Percentiles rank a stretch among this genome's conserved stretches.
These are phyloP conservation scores for Rhagonycha lutea DNA, from an alignment of 2,888 invertebrate genomes.

Conservation along the genomic window DNA sequence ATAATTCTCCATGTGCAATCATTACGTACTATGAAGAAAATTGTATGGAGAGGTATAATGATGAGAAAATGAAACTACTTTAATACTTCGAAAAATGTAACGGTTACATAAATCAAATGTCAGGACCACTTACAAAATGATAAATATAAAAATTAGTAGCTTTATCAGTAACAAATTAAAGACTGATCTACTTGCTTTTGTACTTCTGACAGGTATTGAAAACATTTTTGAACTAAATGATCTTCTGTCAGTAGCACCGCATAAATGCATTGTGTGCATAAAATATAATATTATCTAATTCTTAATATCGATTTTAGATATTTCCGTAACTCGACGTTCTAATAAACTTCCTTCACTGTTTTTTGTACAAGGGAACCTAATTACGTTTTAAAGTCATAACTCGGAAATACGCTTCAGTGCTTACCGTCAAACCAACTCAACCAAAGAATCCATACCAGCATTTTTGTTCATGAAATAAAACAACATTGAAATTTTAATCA, in stretches of 20 bases:
- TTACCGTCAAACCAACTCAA: slow-evolving; percentile 5
- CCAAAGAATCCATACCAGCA: slow-evolving; percentile 3
- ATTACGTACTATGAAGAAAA: background rate
- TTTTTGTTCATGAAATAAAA: background rate
- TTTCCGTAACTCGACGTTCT: background rate
- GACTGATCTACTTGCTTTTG: background rate
- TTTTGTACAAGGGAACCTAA: background rate
- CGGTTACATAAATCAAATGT: background rate
- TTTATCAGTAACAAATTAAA: background rate
- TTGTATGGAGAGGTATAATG: background rate
- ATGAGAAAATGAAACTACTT: background rate
- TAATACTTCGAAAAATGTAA: background rate
- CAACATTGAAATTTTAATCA: background rate
- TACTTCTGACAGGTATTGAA: background rate
- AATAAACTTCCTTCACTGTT: background rate
- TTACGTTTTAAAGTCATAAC: background rate
- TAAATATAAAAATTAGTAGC: background rate
- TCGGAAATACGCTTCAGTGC: slow-evolving; percentile 15
- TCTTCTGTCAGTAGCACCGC: background rate
- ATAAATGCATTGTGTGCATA: background rate
- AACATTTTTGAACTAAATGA: background rate
- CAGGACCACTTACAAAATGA: background rate
- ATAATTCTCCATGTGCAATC: background rate
- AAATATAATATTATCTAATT: background rate
- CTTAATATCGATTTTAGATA: background rate